These are phyloP conservation scores for Ramphastos sulfuratus DNA, from an alignment of 2,113 vertebrate genomes.

Conservation along the genomic window DNA sequence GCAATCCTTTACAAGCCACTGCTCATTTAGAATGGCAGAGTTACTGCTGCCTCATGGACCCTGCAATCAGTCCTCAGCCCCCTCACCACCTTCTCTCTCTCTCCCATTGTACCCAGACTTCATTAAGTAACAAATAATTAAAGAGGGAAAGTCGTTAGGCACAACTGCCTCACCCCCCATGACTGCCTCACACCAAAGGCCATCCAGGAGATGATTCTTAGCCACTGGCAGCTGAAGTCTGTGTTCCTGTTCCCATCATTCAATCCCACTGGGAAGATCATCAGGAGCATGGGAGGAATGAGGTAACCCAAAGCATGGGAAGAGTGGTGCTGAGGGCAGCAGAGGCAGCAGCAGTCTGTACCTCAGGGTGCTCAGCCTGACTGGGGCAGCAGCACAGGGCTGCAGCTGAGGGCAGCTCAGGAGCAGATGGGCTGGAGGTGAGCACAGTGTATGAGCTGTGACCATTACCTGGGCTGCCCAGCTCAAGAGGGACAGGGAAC, in stretches of 20 bases:
- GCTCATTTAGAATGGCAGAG: not conserved
- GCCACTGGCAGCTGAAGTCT: not conserved
- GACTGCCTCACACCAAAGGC: no score
- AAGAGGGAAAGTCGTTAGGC: not conserved
- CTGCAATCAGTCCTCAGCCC: not conserved
- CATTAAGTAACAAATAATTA: not conserved
- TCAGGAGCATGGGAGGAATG: not conserved
- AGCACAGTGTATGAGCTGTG: no score
- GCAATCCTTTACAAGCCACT: not conserved
- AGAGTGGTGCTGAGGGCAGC: not conserved
- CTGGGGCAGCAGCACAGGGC: no score
- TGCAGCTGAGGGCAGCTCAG: no score
- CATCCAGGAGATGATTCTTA: not conserved
- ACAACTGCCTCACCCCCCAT: not conserved
- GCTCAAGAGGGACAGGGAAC: no score
- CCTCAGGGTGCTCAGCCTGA: no score
- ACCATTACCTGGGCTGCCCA: no score
- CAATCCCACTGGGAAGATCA: no score
- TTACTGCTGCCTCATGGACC: not conserved
- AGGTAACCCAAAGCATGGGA: accelerated
- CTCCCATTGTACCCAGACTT: not conserved
- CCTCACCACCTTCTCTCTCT: not conserved
- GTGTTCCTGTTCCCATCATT: accelerated
- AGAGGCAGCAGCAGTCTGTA: not conserved
- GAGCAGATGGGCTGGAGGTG: no score